A percentile compares a stretch with the other conserved stretches of the same genome.
These are phyloP conservation scores for Psettodes erumei DNA, from an alignment of 2,113 vertebrate species.

Conservation along the genomic window DNA sequence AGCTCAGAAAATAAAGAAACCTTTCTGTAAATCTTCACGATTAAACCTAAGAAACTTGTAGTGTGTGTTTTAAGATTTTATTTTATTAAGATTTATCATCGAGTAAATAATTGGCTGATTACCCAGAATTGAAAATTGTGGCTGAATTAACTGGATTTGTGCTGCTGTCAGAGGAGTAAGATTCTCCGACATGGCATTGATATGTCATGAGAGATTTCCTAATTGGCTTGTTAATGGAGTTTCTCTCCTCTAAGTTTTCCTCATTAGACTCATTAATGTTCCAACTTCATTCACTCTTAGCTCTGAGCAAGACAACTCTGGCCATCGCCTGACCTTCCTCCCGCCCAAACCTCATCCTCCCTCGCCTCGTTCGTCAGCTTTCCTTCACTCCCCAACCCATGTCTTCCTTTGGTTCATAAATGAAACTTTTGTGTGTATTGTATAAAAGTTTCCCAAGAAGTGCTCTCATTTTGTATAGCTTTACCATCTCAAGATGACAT, in stretches of 20 bases:
- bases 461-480: slow-evolving; percentile 48
- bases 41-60: slow-evolving; percentile 13
- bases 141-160: slow-evolving; percentile 34
- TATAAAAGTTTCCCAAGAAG: slow-evolving; percentile 52
- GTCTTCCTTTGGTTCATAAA: slow-evolving; percentile 57
- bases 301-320: slow-evolving; percentile 31
- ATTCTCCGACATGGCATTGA: slow-evolving; percentile 16
- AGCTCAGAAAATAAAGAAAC: not conserved
- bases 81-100: too few species aligned
- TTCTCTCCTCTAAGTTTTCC: slow-evolving; percentile 9
- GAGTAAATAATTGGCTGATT: too few species aligned
- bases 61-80: not conserved
- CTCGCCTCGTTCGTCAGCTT: not conserved
- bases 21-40: not conserved
- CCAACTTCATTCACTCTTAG: slow-evolving; percentile 3
- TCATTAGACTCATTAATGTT: slow-evolving; percentile 42
- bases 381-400: not conserved
- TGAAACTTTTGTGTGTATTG: slow-evolving; percentile 53
- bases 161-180: slow-evolving; percentile 27
- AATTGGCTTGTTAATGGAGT: slow-evolving; percentile 48
- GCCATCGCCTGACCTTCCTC: slow-evolving; percentile 19
- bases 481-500: slow-evolving; percentile 39
- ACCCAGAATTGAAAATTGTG: not conserved
- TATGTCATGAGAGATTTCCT: slow-evolving; percentile 40
- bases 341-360: not conserved